Base-by-base conservation (phyloP, 2,797 vertebrate species). In the Manis javanica region DNA sequence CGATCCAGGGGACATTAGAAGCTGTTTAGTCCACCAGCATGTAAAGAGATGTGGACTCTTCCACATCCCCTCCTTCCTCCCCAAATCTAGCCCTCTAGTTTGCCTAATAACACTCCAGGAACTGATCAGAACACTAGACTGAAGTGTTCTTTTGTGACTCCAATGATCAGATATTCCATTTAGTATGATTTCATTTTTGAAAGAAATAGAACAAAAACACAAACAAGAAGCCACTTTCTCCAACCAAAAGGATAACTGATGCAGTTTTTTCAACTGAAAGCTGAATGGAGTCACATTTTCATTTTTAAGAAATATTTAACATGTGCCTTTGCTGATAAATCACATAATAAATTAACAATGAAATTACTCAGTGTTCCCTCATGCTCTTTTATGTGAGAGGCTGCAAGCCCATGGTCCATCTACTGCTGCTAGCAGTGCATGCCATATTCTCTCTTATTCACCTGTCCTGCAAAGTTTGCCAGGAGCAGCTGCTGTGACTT, bases 131-230 rank as follows among this genome's bases (percentile, higher is more conserved):
- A n/a, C 3, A 51, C 87, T 0, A 92, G 57, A 78, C 7, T 68
- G 59, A 69, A 34, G 1, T 90, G 15, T 19, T 87, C 66, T 63
- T 63, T 7, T 57, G n/a, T 72, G 53, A 96, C 82, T 90, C 26
- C 13, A 68, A 18, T 68, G 16, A 64, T 92, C 57, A 63, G 61
- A 53, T 68, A 90, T n/a, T 94, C 19, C 39, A 91, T 71, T 72
- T 49, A 95, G 24, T 8, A 93, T 64, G 49, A 86, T 26, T 51
- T 59, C 18, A 42, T 85, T 98, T 97, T 89, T 94, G 66, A 94
- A 24, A 26, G 59, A 72, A 94, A 96, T 7, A 91, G 9, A 88
- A n/a, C 2, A 59, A 95, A 88, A 81, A 46, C 18, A 83, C 15
- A 86, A 87, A 87, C 21, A 85, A 91, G 23, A 87, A 69, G 42